Conservation (phyloP, 1,140 invertebrate species). For the Ooceraea biroi region DNA sequence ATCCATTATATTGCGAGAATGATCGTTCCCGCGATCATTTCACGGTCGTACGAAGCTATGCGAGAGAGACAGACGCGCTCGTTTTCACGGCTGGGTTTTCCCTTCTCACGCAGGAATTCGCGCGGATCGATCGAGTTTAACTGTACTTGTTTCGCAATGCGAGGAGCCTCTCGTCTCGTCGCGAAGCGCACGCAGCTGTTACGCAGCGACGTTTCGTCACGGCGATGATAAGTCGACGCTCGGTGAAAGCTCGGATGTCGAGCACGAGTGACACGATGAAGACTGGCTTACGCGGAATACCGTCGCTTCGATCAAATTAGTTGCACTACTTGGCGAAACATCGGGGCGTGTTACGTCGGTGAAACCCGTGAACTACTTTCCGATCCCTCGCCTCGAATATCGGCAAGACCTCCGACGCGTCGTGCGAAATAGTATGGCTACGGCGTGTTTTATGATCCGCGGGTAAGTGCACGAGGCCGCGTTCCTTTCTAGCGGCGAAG, state of each 20-base stretch:
- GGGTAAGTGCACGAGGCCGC: conserved; percentile 69
- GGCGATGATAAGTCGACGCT: neutral
- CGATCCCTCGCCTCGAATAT: conserved; percentile 35
- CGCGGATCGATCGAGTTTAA: conserved; percentile 37
- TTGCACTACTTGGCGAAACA: neutral
- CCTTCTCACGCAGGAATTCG: conserved; percentile 31
- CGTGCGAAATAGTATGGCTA: conserved; percentile 73
- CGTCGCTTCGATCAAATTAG: neutral
- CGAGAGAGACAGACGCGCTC: conserved; percentile 35
- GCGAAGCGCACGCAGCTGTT: neutral
- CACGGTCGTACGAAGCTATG: conserved; percentile 46
- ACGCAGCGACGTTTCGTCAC: neutral
- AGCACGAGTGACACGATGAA: neutral
- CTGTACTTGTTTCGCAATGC: conserved; percentile 30
- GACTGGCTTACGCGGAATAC: neutral
- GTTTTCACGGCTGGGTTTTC: conserved; percentile 60
- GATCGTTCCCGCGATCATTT: conserved; percentile 55
- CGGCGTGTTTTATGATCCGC: conserved; percentile 77
- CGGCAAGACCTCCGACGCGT: conserved; percentile 24
- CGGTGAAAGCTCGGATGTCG: neutral
- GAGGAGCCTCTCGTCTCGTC: conserved; percentile 11
- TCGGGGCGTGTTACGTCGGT: too few species aligned
- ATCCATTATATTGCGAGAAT: conserved; percentile 30
- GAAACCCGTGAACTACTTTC: neutral
- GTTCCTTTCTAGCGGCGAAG: conserved; percentile 76